These are phyloP conservation scores for Drosophila fulvimacula DNA, from an alignment of 2,888 invertebrate genomes.

Conservation along the genomic window DNA sequence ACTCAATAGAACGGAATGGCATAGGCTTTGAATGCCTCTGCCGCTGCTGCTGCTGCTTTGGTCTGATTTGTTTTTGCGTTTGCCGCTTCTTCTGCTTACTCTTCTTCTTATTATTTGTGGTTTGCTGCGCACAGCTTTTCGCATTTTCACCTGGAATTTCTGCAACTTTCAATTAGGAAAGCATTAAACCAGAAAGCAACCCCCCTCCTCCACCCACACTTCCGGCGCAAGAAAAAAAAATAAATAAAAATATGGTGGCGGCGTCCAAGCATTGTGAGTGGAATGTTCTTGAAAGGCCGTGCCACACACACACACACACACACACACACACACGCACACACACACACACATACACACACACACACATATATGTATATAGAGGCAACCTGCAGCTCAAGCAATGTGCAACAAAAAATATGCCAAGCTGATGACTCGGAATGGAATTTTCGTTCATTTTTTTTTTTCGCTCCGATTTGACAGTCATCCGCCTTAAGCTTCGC, in stretches of 20 bases:
- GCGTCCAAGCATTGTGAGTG: conserved; percentile 14
- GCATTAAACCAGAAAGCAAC: conserved; percentile 74
- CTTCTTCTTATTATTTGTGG: conserved; percentile 70
- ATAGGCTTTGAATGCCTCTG: conserved; percentile 43
- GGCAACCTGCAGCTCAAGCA: conserved; percentile 35
- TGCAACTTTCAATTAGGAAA: conserved; percentile 80
- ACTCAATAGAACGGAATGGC: conserved; percentile 62
- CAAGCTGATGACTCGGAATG: conserved; percentile 55
- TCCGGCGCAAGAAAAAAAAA: background rate
- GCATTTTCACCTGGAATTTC: conserved; percentile 54
- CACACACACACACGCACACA: conserved; percentile 7
- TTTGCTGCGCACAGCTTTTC: conserved; percentile 50
- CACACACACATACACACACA: background rate
- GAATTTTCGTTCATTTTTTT: conserved; percentile 20
- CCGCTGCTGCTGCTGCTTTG: conserved; percentile 12
- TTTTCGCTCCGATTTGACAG: conserved; percentile 49
- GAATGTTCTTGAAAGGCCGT: conserved; percentile 56
- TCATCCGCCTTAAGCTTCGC: conserved; percentile 6
- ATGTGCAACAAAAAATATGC: conserved; percentile 47
- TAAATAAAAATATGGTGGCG: conserved; percentile 8
- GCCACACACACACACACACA: conserved; percentile 19
- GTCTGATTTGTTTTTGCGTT: conserved; percentile 17
- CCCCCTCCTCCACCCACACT: too few species aligned
- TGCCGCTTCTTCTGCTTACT: conserved; percentile 14
- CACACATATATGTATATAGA: too few species aligned